Evolutionary conservation across 2,888 invertebrate genomes (phyloP).

Genomic region (Cremastobaeus sp.): DNA sequence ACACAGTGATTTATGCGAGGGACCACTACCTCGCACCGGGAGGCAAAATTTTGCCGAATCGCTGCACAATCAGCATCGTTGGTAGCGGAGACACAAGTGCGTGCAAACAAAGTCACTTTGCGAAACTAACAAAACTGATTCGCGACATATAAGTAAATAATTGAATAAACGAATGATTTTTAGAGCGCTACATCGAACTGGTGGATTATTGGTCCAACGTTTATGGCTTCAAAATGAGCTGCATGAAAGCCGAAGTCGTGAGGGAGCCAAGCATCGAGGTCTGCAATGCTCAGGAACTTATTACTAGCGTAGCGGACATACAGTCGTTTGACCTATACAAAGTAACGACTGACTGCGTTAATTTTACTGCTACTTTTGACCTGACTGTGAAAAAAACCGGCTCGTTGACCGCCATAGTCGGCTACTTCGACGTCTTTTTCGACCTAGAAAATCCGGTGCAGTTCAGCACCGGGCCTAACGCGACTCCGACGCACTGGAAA

Average conservation of each 20-base stretch:
- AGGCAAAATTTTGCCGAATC: constrained; percentile 90
- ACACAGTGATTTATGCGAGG: constrained; percentile 93
- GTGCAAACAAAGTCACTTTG: too few species aligned
- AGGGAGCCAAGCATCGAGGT: constrained; percentile 86
- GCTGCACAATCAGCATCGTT: constrained; percentile 88
- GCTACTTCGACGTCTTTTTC: constrained; percentile 95
- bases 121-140: too few species aligned
- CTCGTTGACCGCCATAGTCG: constrained; percentile 88
- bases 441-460: constrained; percentile 83
- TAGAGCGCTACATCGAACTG: constrained; percentile 84
- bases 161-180: constrained; percentile 60
- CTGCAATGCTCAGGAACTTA: constrained; percentile 74
- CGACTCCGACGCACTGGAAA: constrained; percentile 93
- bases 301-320: constrained; percentile 73
- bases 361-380: constrained; percentile 85
- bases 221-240: constrained; percentile 95
- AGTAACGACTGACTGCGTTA: constrained; percentile 85
- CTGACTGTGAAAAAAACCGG: constrained; percentile 84
- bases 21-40: constrained; percentile 87
- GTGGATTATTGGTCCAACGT: constrained; percentile 95
- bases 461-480: constrained; percentile 89
- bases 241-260: constrained; percentile 90
- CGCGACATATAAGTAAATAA: too few species aligned
- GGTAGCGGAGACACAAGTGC: constrained; percentile 87
- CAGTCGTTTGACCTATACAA: constrained; percentile 84